Evolutionary conservation across 2,797 vertebrate genomes (phyloP), one percentile per base, ranked within the genome.

Genomic region (Sorex maritimensis): DNA sequence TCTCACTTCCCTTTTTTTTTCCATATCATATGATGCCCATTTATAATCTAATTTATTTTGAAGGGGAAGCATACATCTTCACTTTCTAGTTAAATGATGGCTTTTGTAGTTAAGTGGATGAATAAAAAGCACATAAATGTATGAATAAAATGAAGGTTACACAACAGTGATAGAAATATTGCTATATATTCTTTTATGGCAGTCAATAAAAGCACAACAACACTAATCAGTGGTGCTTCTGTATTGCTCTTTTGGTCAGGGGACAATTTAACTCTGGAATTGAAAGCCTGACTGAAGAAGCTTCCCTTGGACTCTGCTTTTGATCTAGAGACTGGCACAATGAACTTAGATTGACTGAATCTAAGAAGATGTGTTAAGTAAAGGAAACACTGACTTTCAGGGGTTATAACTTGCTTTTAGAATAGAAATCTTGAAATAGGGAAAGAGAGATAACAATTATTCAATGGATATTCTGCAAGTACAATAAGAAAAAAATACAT

Each of bases 301-400:
- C 81, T 75, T 95, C 15, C 30, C 28, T 80, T 63, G 69, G 83
- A 77, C 17, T 65, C 75, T 86, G 28, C 34, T 28, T 77, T 90
- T 92, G 52, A 86, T 67, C 21, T 58, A 9, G 5, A 90, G 30
- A 15, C 21, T 11, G 12, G 52, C 28, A 26, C 68, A 41, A 72
- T 71, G 28, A 91, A 79, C 15, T 86, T 93, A 34, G 15, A 86
- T 91, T 81, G 81, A 74, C n/a, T 71, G 12, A 90, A 69, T 77
- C 8, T 85, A 67, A 79, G 6, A 78, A 84, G 17, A 34, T 86
- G 58, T 81, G 13, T 95, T 72, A 88, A 95, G 49, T 78, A 38
- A 73, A 61, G 34, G 81, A 91, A 82, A 71, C 21, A 13, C 2
- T 68, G 49, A 12, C 11, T 87, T 94, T 85, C 52, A 77, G n/a